Conservation (phyloP, 2,888 invertebrate species). For the Callinectes sapidus region DNA sequence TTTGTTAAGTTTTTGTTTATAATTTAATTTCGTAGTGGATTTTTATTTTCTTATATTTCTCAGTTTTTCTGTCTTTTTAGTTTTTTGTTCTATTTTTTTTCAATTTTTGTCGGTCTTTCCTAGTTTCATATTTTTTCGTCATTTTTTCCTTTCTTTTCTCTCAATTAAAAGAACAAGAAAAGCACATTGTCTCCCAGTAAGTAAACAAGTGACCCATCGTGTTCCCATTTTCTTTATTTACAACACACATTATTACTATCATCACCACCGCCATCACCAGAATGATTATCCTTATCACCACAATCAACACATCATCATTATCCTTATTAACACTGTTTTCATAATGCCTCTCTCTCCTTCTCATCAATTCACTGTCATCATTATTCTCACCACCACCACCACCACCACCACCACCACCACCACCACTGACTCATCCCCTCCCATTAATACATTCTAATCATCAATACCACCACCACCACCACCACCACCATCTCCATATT, state of each 20-base stretch:
- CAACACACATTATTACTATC: not conserved
- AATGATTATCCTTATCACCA: not conserved
- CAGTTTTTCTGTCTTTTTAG: not conserved
- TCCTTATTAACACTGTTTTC: not conserved
- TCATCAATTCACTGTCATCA: not conserved
- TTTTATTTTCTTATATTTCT: too few relatives aligned
- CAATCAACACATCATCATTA: not conserved
- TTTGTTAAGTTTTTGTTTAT: too few relatives aligned
- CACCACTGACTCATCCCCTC: not conserved
- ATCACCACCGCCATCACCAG: not conserved
- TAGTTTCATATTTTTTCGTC: not conserved
- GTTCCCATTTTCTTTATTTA: not conserved
- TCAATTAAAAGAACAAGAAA: too few relatives aligned
- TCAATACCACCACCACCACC: not conserved
- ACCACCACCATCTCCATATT: not conserved
- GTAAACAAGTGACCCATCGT: not conserved
- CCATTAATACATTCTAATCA: not conserved
- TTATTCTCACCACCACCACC: not conserved
- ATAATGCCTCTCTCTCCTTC: not conserved
- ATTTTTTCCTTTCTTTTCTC: not conserved
- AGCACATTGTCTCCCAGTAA: too few relatives aligned
- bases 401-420: not conserved
- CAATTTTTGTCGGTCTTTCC: not conserved
- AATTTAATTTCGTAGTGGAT: too few relatives aligned
- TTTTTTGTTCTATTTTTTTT: not conserved